Conservation (phyloP, 2,888 invertebrate genomes). For the Drosophila barbarae region DNA sequence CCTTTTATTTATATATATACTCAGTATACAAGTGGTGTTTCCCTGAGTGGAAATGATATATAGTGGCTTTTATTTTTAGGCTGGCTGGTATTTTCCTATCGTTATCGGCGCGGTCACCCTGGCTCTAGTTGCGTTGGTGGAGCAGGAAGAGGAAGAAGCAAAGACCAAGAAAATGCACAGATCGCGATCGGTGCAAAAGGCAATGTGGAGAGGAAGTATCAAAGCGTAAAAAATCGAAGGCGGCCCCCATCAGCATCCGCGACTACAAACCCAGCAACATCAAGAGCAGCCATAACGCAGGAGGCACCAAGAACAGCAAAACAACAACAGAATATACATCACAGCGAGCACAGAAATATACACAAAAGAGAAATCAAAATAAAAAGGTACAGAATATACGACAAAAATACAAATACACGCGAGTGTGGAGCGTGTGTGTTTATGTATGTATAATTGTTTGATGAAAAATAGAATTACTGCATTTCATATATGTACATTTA, state of each 20-base stretch:
- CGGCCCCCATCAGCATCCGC: slow-evolving; percentile 47
- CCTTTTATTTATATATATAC: no score
- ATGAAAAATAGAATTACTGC: slow-evolving; percentile 44
- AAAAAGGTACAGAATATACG: slow-evolving; percentile 53
- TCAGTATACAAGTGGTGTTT: no score
- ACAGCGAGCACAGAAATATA: slow-evolving; percentile 35
- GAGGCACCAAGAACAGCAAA: slow-evolving; percentile 27
- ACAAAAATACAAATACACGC: slow-evolving; percentile 3
- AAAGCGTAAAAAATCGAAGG: slow-evolving; percentile 67
- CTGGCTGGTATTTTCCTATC: slow-evolving; percentile 2
- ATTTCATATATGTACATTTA: slow-evolving; percentile 38
- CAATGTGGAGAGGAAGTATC: slow-evolving; percentile 61
- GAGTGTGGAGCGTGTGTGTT: slow-evolving; percentile 13
- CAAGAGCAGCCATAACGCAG: slow-evolving; percentile 24
- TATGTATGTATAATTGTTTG: slow-evolving; percentile 30
- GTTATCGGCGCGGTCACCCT: slow-evolving; percentile 9
- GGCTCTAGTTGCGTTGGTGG: slow-evolving; percentile 7
- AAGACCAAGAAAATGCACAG: slow-evolving; percentile 54
- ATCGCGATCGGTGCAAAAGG: slow-evolving; percentile 48
- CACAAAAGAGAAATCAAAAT: slow-evolving; percentile 53
- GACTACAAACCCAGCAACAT: slow-evolving; percentile 36
- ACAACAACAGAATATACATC: slow-evolving; percentile 30
- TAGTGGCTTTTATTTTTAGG: no score
- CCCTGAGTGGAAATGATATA: no score
- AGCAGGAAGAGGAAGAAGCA: slow-evolving; percentile 25